A percentile compares a stretch with the other conserved stretches of the same genome.
These are phyloP conservation scores for Molothrus ater DNA, from an alignment of 2,797 vertebrate species.

Conservation along the genomic window DNA sequence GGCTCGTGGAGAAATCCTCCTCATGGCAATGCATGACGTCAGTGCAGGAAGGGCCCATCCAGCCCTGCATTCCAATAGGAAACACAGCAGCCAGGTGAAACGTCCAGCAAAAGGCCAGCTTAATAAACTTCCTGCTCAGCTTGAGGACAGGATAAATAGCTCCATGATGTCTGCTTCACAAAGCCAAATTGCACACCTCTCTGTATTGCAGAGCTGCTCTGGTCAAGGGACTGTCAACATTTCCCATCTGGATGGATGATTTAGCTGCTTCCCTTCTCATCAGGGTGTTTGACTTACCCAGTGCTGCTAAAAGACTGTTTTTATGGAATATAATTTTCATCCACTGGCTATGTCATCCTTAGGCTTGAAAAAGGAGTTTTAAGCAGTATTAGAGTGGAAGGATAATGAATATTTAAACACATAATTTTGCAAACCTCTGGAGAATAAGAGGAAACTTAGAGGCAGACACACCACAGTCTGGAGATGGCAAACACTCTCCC, in stretches of 20 bases:
- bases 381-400: neutral
- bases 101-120: conserved; percentile 4
- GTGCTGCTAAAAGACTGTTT: conserved; percentile 6
- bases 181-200: conserved; percentile 49
- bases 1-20: conserved; percentile 15
- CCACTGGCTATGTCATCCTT: neutral
- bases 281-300: neutral
- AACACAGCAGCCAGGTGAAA: conserved; percentile 58
- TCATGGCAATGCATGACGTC: conserved; percentile 46
- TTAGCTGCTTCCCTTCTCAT: conserved; percentile 36
- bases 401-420: conserved; percentile 15
- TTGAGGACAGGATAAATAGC: conserved; percentile 40
- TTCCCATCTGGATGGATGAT: conserved; percentile 12
- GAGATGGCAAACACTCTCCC: neutral
- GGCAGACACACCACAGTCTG: neutral
- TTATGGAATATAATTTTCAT: neutral
- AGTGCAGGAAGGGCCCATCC: conserved; percentile 1
- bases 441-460: neutral
- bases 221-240: conserved; percentile 12
- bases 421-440: neutral
- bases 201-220: neutral
- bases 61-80: neutral
- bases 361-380: conserved; percentile 9
- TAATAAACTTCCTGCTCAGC: conserved; percentile 37
- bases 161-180: conserved; percentile 20